Base-by-base conservation (phyloP, 1,140 invertebrate genomes). In the Pseudobourletiella spinata region DNA sequence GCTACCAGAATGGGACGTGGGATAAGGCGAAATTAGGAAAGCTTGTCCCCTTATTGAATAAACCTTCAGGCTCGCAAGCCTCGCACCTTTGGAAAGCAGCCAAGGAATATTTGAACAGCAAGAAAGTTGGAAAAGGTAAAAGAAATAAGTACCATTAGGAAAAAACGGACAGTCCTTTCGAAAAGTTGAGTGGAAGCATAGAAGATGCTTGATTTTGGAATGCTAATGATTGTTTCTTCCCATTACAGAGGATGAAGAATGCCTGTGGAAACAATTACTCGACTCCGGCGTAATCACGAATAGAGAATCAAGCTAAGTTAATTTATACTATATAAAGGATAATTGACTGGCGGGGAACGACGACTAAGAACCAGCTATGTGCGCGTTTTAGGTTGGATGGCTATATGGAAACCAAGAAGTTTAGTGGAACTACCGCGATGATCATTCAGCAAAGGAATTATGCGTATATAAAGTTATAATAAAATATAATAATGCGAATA, bases 81-180 rank as follows among this genome's bases (percentile, higher is more conserved):
- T 39, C 39, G 16, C 6, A 4, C 8, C 18, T 59, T 22, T 60
- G 59, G 59, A 60, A 60, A 16, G 51, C 14, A 28, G 59, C 48
- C 8, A 60, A 35, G 26, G 59, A 60, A 11, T 60, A 54, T 54
- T 54, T 60, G 2, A 29, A 51, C 6, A 3, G n/a, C 11, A 60
- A 55, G 3, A 60, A 32, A 4, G 28, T 60, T 4, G 11, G 8
- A 18, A 60, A 58, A 60, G 44, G 59, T 60, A 60, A 8, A 20
- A 11, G 16, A 42, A 18, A 59, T 24, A 14, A 11, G 8, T 55
- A 28, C 20, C 15, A 20, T n/a, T n/a, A n/a, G n/a, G n/a, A n/a
- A n/a, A n/a, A n/a, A n/a, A n/a, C n/a, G 32, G 8, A 11, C n/a
- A 39, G n/a, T 39, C n/a, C 8, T 39, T 11, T 39, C 32, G 8